Base-by-base conservation (phyloP, 92 coral and sea anemone species). In the Epizoanthus stellaris region DNA sequence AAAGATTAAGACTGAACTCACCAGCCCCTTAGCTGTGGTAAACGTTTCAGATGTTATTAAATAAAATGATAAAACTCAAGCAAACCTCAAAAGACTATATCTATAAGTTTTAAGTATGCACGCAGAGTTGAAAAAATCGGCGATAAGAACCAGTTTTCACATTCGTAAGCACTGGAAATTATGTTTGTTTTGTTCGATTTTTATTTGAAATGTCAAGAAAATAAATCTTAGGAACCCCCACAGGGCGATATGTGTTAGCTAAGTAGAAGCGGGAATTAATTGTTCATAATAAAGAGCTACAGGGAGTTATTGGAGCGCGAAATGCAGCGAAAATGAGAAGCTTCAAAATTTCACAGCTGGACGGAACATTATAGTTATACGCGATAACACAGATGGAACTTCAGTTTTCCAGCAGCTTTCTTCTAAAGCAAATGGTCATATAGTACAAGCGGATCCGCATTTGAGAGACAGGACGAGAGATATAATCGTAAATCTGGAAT, bases 201-300 rank as follows among this genome's bases (percentile, higher is more conserved):
- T 62, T 42, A 20, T 63, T 62, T 23, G 16, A 62, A 25, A 17
- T 66, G 39, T 63, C 25, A 43, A 62, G 14, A 63, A 79, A 63
- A 63, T 43, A 63, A 77, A 77, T 62, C 61, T 42, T 19, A 79
- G 40, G 59, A 43, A n/a, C 71, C 6, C 71, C 58, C 17, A 16
- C 72, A 19, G 83, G 30, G 60, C 36, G 20, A 70, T 53, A 59
- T 63, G 38, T 43, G 63, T 77, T 77, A 62, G 11, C 7, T 43
- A 25, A 64, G 34, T 25, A 21, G 71, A 67, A 68, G 42, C 47
- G 52, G 17, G 47, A 15, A 11, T 11, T 67, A 30, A 67, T 34
- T 34, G 36, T 34, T 67, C 16, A 4, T 67, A 7, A 8, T 6
- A 49, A 49, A 49, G 56, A 49, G 56, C 56, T 49, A 49, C 56